Evolutionary conservation across 2,797 vertebrate species (phyloP), one percentile per base, ranked within the genome.

Genomic region (Megalops cyprinoides): DNA sequence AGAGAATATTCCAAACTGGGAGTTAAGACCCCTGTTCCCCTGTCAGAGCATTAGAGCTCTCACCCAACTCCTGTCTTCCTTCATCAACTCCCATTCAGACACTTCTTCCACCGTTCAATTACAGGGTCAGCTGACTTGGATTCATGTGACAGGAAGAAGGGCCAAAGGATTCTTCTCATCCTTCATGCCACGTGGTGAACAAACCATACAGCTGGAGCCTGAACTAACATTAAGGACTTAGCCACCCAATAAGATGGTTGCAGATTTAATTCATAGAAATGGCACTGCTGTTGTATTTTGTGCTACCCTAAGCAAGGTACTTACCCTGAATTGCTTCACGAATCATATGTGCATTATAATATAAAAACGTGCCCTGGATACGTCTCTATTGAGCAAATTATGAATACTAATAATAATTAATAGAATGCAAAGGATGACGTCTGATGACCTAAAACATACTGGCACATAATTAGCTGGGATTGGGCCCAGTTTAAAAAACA

Each of bases 161-260:
- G 65, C 37, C 37, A 2, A 69, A 69, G 42, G 31, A 8, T 39
- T 31, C 31, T 31, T 39, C 6, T 37, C 20, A n/a, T 31, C 18
- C 42, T 44, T 6, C 25, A 23, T 44, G 67, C 67, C 67, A n/a
- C 37, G 42, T 31, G 71, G 44, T 71, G 44, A 44, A 44, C 67
- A 71, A 42, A 67, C 67, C 67, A 71, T 44, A n/a, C 67, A n/a
- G 67, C 51, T n/a, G n/a, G n/a, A n/a, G n/a, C n/a, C n/a, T n/a
- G n/a, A n/a, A n/a, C n/a, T n/a, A n/a, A n/a, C n/a, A n/a, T 53
- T 53, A 8, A 53, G 51, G 51, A 53, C 9, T 6, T 53, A 2
- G 3, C 15, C 51, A 2, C 18, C 12, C 18, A 8, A 53, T 15
- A 10, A 18, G 2, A 53, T 14, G 12, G 51, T 53, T 53, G 12